Evolutionary conservation across 1,140 invertebrate species (phyloP).

Genomic region (Drosophila paulistorum): DNA sequence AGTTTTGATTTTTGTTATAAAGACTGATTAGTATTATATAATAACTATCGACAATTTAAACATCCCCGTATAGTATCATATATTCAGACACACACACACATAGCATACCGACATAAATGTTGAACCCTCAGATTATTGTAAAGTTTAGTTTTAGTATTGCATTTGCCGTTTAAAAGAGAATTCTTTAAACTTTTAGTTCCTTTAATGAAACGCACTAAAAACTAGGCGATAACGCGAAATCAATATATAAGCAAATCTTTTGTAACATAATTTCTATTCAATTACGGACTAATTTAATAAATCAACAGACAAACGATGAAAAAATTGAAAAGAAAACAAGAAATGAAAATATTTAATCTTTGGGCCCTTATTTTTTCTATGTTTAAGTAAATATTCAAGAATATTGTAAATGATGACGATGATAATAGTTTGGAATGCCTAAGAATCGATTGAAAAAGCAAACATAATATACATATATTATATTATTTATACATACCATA

Average conservation of each 20-base stretch:
- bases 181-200: constrained; percentile 65
- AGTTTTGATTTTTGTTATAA: constrained; percentile 71
- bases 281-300: constrained; percentile 52
- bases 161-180: constrained; percentile 32
- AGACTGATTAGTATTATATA: constrained; percentile 76
- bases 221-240: constrained; percentile 37
- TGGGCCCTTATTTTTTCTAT: constrained; percentile 40
- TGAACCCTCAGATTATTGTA: constrained; percentile 15
- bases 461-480: constrained; percentile 34
- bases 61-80: constrained; percentile 22
- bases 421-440: constrained; percentile 38
- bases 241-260: constrained; percentile 60
- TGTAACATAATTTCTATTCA: constrained; percentile 76
- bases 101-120: constrained; percentile 9
- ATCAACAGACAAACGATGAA: constrained; percentile 13
- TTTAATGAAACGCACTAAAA: constrained; percentile 73
- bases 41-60: constrained; percentile 25
- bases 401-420: constrained; percentile 62
- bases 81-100: constrained; percentile 2
- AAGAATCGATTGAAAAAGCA: constrained; percentile 42
- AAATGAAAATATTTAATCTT: constrained; percentile 17
- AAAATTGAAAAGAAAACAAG: constrained; percentile 19
- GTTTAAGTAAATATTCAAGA: constrained; percentile 46
- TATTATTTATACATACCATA: constrained; percentile 32
- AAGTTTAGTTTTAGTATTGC: constrained; percentile 47